phyloP scores from a whole-genome alignment of 2,797 vertebrate species.

The Staurois parvus region DNA sequence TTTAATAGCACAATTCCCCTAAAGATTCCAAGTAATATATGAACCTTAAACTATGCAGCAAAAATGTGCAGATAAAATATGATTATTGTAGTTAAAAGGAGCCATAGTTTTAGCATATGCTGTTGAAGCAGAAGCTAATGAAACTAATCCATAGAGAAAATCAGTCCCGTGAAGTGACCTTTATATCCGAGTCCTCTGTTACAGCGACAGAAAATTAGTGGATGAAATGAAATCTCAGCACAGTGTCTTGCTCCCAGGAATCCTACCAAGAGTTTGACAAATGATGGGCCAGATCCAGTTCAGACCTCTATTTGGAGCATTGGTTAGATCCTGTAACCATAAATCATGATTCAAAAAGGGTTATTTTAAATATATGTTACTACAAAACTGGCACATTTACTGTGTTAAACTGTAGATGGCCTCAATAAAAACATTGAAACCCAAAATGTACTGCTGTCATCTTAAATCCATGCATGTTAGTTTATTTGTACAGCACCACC shows the following conservation, averaged over 20 bases:
- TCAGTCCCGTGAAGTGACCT: conserved; percentile 41
- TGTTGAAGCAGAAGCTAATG: conserved; percentile 47
- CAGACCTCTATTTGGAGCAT: not conserved
- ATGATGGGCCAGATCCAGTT: conserved; percentile 13
- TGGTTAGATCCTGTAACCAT: not conserved
- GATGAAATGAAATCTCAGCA: conserved; percentile 33
- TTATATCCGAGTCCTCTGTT: conserved; percentile 42
- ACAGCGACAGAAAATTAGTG: conserved; percentile 15
- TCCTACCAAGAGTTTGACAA: conserved; percentile 29
- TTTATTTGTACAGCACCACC: too few species aligned
- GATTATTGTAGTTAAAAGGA: conserved; percentile 31
- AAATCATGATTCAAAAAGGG: not conserved
- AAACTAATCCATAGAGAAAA: conserved; percentile 51
- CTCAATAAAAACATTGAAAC: too few species aligned
- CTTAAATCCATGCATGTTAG: too few species aligned
- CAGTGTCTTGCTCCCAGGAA: not conserved
- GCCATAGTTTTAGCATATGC: conserved; percentile 35
- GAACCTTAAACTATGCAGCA: conserved; percentile 22
- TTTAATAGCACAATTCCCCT: conserved; percentile 18
- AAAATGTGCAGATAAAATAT: conserved; percentile 30
- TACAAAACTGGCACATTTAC: too few species aligned
- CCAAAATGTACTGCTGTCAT: too few species aligned
- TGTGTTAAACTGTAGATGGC: too few species aligned
- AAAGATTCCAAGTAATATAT: conserved; percentile 6
- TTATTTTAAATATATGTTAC: too few species aligned